A percentile compares a stretch with the other conserved stretches of the same genome.
Conservation (phyloP, 92 coral and sea anemone genomes). For the Heteractis magnifica region DNA sequence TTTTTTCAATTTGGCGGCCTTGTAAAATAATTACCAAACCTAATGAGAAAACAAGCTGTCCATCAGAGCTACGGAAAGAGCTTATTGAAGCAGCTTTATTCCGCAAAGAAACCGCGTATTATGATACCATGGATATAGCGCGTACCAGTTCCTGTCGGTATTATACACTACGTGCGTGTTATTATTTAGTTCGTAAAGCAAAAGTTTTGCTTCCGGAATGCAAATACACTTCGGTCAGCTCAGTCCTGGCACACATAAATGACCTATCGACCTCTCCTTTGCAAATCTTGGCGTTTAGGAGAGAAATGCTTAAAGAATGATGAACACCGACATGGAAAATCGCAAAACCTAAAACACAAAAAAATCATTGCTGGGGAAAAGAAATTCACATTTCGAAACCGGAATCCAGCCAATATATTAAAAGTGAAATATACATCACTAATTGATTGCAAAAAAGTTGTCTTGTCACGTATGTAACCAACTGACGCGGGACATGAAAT, state of each 20-base stretch:
- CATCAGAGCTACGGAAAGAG: slow-evolving; percentile 30
- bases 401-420: slow-evolving; percentile 47
- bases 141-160: slow-evolving; percentile 55
- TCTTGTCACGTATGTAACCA: slow-evolving; percentile 20
- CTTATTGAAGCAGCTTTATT: background rate
- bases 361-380: slow-evolving; percentile 10
- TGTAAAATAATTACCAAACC: slow-evolving; percentile 35
- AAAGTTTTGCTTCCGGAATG: slow-evolving; percentile 81
- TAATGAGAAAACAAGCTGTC: slow-evolving; percentile 33
- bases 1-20: slow-evolving; percentile 36
- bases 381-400: slow-evolving; percentile 10
- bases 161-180: slow-evolving; percentile 21
- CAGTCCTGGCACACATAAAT: slow-evolving; percentile 62
- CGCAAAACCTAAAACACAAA: background rate
- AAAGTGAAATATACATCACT: slow-evolving; percentile 63
- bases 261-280: slow-evolving; percentile 87
- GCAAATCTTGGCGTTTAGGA: slow-evolving; percentile 53
- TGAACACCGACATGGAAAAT: background rate
- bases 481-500: slow-evolving; percentile 8
- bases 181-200: slow-evolving; percentile 11
- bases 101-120: slow-evolving; percentile 37
- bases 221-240: slow-evolving; percentile 61
- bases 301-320: slow-evolving; percentile 59
- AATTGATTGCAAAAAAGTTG: slow-evolving; percentile 62
- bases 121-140: background rate